Conservation (phyloP, 2,888 invertebrate species). For the Drosophila demipolita region DNA sequence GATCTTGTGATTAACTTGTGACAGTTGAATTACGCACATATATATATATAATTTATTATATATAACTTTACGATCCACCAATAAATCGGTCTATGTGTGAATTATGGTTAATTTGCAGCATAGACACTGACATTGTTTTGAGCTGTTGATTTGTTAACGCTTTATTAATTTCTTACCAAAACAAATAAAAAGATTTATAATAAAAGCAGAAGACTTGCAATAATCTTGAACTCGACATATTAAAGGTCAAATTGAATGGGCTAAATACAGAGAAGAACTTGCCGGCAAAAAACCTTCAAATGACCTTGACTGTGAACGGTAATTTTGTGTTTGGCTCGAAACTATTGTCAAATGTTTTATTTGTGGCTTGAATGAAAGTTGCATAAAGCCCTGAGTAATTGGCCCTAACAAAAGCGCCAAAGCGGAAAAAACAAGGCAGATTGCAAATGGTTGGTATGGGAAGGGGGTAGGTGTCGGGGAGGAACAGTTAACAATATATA, state of each 20-base stretch:
- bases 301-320: constrained; percentile 69
- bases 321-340: constrained; percentile 15
- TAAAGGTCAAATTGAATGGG: constrained; percentile 5
- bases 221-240: neutral
- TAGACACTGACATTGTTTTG: constrained; percentile 22
- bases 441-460: neutral
- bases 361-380: constrained; percentile 43
- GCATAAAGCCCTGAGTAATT: constrained; percentile 62
- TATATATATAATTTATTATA: neutral
- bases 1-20: constrained; percentile 22
- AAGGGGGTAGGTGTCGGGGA: neutral
- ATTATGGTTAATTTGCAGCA: constrained; percentile 1
- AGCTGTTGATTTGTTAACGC: constrained; percentile 5
- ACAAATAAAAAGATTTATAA: constrained; percentile 14
- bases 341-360: constrained; percentile 30
- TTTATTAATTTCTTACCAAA: constrained; percentile 33
- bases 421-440: constrained; percentile 35
- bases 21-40: neutral
- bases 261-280: neutral
- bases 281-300: constrained; percentile 2
- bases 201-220: constrained; percentile 1
- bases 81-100: constrained; percentile 15
- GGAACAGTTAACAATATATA: constrained; percentile 20
- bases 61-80: constrained; percentile 6
- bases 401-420: constrained; percentile 53